phyloP scores from a whole-genome alignment of 2,888 invertebrate species.

The Xylota sylvarum region DNA sequence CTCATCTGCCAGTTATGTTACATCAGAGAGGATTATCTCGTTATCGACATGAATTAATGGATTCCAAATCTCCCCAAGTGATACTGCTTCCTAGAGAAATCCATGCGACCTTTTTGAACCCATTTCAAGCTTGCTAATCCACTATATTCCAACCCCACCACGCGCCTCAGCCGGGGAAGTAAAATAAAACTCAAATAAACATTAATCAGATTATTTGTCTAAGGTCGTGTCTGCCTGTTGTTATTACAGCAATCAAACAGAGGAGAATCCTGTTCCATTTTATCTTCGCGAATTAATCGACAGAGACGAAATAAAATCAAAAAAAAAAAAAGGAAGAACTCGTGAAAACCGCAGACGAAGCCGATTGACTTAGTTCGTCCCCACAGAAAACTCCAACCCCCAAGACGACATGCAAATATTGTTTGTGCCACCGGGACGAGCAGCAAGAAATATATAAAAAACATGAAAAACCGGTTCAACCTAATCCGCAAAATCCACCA shows the following conservation, averaged over 20 bases:
- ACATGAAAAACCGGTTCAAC: slow-evolving; percentile 53
- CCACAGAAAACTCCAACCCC: not conserved
- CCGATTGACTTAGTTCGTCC: slow-evolving; percentile 54
- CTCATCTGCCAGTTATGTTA: slow-evolving; percentile 38
- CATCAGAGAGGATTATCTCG: slow-evolving; percentile 8
- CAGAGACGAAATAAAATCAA: slow-evolving; percentile 28
- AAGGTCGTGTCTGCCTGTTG: slow-evolving; percentile 75
- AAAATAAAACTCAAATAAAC: slow-evolving; percentile 61
- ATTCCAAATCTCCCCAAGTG: not conserved
- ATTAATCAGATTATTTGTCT: slow-evolving; percentile 76
- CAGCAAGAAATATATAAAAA: too few relatives aligned
- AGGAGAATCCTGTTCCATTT: slow-evolving; percentile 58
- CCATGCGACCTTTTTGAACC: not conserved
- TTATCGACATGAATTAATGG: slow-evolving; percentile 12
- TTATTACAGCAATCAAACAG: slow-evolving; percentile 71
- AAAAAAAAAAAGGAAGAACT: slow-evolving; percentile 11
- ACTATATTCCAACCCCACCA: slow-evolving; percentile 3
- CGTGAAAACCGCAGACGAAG: slow-evolving; percentile 53
- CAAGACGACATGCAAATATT: slow-evolving; percentile 64
- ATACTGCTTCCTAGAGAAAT: not conserved
- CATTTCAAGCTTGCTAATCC: slow-evolving; percentile 34
- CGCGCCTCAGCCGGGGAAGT: not conserved
- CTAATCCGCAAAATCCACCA: slow-evolving; percentile 71
- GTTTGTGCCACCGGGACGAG: slow-evolving; percentile 48
- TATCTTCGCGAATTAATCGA: slow-evolving; percentile 73